Evolutionary conservation across 2,888 invertebrate genomes (phyloP).

Genomic region (Hypomecis atomaria): DNA sequence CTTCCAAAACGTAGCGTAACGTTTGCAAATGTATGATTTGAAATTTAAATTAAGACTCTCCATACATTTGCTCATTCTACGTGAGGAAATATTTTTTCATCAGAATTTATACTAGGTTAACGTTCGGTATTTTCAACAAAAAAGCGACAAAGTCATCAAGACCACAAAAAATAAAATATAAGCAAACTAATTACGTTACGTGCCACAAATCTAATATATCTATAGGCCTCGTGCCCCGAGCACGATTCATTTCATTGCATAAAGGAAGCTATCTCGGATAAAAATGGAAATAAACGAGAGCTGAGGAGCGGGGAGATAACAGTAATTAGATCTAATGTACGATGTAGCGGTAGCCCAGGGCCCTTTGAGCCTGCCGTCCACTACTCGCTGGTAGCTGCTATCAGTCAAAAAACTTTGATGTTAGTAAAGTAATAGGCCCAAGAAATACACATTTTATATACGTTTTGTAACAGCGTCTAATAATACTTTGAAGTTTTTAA

Average conservation of each 20-base stretch:
- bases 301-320: slow-evolving; percentile 50
- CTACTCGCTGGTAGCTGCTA: neutral
- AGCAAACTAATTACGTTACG: slow-evolving; percentile 23
- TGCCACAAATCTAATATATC: slow-evolving; percentile 18
- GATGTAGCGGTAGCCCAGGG: slow-evolving; percentile 52
- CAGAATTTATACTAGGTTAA: no score
- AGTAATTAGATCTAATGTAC: slow-evolving; percentile 64
- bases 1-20: no score
- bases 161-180: slow-evolving; percentile 3
- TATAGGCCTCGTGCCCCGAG: slow-evolving; percentile 20
- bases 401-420: neutral
- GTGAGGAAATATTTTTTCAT: no score
- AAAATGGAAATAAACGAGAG: slow-evolving; percentile 47
- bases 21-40: no score
- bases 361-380: slow-evolving; percentile 36
- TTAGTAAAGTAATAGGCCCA: no score
- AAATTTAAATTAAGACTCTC: no score
- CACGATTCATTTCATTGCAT: slow-evolving; percentile 34
- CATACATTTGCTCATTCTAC: no score
- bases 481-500: no score
- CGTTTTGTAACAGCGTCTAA: no score
- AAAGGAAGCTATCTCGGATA: slow-evolving; percentile 40
- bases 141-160: no score
- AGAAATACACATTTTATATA: no score
- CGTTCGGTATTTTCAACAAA: no score